phyloP scores from a whole-genome alignment of 2,113 vertebrate genomes.

The Sigmodon hispidus region DNA sequence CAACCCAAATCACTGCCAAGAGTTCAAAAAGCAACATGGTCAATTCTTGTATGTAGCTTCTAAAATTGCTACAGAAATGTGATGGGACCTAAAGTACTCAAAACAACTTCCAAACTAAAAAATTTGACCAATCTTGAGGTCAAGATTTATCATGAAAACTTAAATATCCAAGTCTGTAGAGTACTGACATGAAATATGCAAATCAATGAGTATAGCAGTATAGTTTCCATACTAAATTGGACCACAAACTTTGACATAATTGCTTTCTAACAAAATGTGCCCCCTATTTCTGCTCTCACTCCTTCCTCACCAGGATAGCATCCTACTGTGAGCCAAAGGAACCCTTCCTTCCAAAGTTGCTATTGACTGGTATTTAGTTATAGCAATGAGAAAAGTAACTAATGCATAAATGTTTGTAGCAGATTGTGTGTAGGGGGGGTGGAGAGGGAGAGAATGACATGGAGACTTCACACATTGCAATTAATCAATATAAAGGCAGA shows the following conservation, averaged over 20 bases:
- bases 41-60: background rate
- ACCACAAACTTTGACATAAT: no score
- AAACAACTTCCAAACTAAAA: constrained; percentile 7
- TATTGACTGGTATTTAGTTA: background rate
- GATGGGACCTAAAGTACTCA: background rate
- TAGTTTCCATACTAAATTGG: background rate
- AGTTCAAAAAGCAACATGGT: background rate
- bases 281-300: background rate
- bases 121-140: background rate
- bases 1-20: background rate
- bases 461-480: background rate
- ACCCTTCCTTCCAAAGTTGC: background rate
- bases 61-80: constrained; percentile 37
- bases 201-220: background rate
- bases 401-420: background rate
- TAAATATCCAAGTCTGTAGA: background rate
- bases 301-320: background rate
- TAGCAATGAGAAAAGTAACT: background rate
- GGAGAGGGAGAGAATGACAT: background rate
- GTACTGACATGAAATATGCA: background rate
- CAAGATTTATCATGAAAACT: background rate
- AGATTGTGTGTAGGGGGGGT: background rate
- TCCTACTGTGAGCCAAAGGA: background rate
- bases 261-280: background rate
- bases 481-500: background rate